These are phyloP conservation scores for Alethe diademata DNA, from an alignment of 2,113 vertebrate species.

Conservation along the genomic window DNA sequence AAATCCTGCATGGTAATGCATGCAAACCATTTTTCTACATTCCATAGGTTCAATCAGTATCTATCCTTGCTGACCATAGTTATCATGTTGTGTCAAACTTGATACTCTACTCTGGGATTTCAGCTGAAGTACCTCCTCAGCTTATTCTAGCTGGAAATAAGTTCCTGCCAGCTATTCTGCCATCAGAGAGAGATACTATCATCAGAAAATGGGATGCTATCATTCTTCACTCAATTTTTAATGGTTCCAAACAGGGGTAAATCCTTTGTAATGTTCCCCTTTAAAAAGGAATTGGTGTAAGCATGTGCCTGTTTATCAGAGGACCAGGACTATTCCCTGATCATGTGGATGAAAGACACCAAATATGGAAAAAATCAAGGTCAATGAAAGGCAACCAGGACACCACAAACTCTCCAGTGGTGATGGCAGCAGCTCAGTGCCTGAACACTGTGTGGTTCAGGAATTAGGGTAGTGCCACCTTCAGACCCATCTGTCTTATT, in stretches of 20 bases:
- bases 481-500: rapidly evolving
- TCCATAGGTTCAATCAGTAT: not conserved
- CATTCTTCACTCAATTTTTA: not conserved
- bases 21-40: not conserved
- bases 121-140: not conserved
- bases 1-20: not conserved
- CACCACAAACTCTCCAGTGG: not conserved
- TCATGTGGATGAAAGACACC: not conserved
- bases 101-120: not conserved
- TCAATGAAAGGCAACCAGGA: not conserved
- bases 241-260: not conserved
- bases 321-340: not conserved
- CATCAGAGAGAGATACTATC: not conserved
- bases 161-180: not conserved
- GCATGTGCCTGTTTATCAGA: not conserved
- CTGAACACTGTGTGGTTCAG: not conserved
- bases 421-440: not conserved
- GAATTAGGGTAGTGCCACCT: not conserved
- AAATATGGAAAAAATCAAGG: not conserved
- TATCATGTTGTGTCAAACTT: not conserved
- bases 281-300: not conserved
- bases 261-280: not conserved
- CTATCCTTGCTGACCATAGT: not conserved
- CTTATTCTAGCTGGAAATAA: not conserved
- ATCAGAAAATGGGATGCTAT: not conserved